Conservation (phyloP, 2,113 vertebrate genomes). For the Furnarius figulus region DNA sequence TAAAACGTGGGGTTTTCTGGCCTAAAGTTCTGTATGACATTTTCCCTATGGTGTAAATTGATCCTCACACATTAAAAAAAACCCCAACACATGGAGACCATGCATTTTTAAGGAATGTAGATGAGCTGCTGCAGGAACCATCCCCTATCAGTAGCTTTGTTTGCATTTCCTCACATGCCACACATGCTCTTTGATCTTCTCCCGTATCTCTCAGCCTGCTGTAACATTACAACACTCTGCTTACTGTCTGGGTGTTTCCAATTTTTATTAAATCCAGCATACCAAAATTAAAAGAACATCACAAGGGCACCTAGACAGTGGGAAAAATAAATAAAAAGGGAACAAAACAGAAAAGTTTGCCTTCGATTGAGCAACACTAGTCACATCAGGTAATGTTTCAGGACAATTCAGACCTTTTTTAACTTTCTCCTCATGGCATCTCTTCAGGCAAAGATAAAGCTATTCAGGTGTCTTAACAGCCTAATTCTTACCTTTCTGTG, state of each 20-base stretch:
- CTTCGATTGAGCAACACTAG: background rate
- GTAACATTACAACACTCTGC: background rate
- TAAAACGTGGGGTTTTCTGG: background rate
- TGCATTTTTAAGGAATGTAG: background rate
- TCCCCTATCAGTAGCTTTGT: background rate
- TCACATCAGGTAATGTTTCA: background rate
- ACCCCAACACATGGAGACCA: fast-evolving
- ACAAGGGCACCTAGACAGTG: background rate
- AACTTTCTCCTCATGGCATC: background rate
- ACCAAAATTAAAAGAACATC: background rate
- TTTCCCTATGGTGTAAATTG: background rate
- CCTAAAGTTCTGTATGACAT: background rate
- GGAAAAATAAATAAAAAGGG: background rate
- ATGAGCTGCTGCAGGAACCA: background rate
- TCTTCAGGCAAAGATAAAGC: background rate
- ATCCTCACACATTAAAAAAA: background rate
- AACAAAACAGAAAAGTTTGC: background rate
- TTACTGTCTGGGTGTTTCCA: background rate
- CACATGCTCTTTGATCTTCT: background rate
- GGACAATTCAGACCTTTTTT: background rate
- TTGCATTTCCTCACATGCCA: background rate
- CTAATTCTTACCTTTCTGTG: background rate
- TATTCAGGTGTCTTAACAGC: background rate
- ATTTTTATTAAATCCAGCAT: background rate
- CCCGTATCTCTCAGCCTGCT: background rate